Base-by-base conservation (phyloP, 2,797 vertebrate genomes). In the Malurus leucopterus region DNA sequence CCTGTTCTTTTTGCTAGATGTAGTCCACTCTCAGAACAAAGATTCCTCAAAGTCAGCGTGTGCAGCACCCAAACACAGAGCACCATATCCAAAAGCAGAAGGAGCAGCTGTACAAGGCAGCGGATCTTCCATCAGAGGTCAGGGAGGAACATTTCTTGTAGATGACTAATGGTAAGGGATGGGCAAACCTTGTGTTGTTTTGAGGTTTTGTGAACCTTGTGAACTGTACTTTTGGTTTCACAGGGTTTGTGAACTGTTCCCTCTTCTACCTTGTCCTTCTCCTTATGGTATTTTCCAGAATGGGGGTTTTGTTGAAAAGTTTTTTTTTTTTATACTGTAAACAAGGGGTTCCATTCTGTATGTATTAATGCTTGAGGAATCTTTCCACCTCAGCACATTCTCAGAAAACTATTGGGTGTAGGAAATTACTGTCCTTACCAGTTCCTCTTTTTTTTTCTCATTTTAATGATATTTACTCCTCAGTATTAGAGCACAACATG, bases 161-260 rank as follows among this genome's bases (percentile, higher is more conserved):
- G 50, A 81, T 95, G 92, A 95, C 77, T 95, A 93, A 95, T 82
- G 50, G 71, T 34, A 76, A 94, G 89, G 95, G 91, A 80, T 92
- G 86, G 94, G 94, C 93, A 94, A 93, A 64, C 69, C 55, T 80
- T 86, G 67, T 90, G 65, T 71, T 93, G 53, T 89, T 93, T 75
- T 90, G 84, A 92, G 89, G 86, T 76, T 94, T 90, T 91, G 27
- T 95, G 93, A 95, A 95, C 89, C 84, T 88, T 92, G 43, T 89
- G 90, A 94, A 94, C 91, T 89, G 20, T 41, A 22, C 24, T 88
- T 88, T 93, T 85, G 82, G 59, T 91, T 94, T 94, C 70, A 68
- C 13, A 57, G 64, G 22, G 27, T 86, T 91, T 85, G 54, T 84
- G 92, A 92, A 78, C 41, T 76, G 34, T 61, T 64, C 41, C 38